Base-by-base conservation (phyloP, 2,797 vertebrate species). In the Poeciliopsis gracilis region DNA sequence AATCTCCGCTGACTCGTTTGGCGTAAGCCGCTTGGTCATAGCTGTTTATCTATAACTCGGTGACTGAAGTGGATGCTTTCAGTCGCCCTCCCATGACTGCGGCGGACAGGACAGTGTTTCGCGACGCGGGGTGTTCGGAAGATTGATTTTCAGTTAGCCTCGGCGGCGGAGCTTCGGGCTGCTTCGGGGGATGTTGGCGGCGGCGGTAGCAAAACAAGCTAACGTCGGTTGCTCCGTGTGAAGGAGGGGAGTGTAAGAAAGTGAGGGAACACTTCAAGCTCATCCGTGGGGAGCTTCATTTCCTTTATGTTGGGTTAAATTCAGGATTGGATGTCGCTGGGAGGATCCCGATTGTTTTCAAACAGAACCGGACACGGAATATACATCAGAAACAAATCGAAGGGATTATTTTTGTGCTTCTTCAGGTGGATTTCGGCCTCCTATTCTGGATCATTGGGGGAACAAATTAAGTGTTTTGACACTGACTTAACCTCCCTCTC, bases 391-490 rank as follows among this genome's bases (percentile, higher is more conserved):
- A 61, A 77, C 84, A 67, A 67, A 81, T 89, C 84, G 73, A 53
- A 82, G 86, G 93, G 93, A 94, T 94, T 93, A 88, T 87, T 91
- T 83, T 85, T 78, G 75, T 82, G 67, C 73, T 46, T 81, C 70
- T 47, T 93, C 90, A 92, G 90, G 57, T 93, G 93, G 93, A 94
- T 92, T 90, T 89, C 73, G 91, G 90, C 88, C 90, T 94, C 91
- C 83, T 18, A 82, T 66, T 84, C 84, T 5, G 78, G 86, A 89
- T 88, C 81, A 83, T 84, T 74, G 82, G 87, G 86, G 87, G 81
- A 85, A 77, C 45, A 81, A 77, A 53, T 53, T 53, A 18, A 81
- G 86, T 83, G 81, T 88, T 83, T 88, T 90, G 87, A 91, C 90
- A 85, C 84, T 79, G 86, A 78, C 75, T 67, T 78, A 83, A 73